phyloP scores from a whole-genome alignment of 1,140 invertebrate species.

The Zaprionus inermis region DNA sequence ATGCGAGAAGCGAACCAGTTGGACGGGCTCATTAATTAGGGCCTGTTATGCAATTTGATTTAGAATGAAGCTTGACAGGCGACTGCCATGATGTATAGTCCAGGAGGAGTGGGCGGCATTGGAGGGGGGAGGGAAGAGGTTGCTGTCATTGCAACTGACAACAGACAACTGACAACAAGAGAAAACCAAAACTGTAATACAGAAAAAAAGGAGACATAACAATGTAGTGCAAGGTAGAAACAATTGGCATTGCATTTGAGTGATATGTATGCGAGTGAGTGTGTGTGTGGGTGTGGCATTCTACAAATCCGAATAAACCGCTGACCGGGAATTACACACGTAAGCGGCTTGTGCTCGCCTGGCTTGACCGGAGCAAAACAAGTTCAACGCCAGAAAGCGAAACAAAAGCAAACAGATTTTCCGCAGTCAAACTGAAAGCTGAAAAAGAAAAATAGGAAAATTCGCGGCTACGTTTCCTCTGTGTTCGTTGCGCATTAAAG shows the following conservation, averaged over 20 bases:
- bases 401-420: conserved; percentile 13
- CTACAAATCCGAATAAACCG: conserved; percentile 62
- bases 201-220: conserved; percentile 3
- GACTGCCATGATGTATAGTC: conserved; percentile 15
- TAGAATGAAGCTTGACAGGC: conserved; percentile 26
- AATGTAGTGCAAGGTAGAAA: conserved; percentile 31
- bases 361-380: conserved; percentile 21
- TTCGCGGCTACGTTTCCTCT: conserved; percentile 8
- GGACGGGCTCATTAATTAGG: conserved; percentile 43
- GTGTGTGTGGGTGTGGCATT: conserved; percentile 25
- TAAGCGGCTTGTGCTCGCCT: conserved; percentile 64
- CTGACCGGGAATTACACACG: conserved; percentile 60
- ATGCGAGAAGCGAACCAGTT: conserved; percentile 13
- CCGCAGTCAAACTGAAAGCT: background rate
- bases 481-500: conserved; percentile 33
- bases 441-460: conserved; percentile 17
- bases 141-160: conserved; percentile 3
- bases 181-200: conserved; percentile 10
- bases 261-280: background rate
- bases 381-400: conserved; percentile 11
- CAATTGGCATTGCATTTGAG: conserved; percentile 36
- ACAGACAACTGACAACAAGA: conserved; percentile 14
- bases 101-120: background rate
- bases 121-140: background rate
- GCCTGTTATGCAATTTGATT: conserved; percentile 40